These are phyloP conservation scores for Taurulus bubalis DNA, from an alignment of 2,113 vertebrate genomes.

Conservation along the genomic window DNA sequence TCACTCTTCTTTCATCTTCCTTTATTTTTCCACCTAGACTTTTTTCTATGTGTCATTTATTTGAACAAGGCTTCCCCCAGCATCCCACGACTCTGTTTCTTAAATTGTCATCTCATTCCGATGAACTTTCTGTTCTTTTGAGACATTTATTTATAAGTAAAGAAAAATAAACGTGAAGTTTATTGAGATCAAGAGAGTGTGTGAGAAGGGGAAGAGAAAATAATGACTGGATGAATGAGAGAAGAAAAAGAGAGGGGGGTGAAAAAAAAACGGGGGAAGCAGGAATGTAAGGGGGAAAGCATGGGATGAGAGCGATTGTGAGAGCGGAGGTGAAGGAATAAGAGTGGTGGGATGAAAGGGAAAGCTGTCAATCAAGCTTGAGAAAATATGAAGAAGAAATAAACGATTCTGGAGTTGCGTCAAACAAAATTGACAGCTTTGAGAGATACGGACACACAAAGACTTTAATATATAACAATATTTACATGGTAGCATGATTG, in stretches of 20 bases:
- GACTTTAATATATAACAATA: conserved; percentile 42
- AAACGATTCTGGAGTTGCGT: conserved; percentile 69
- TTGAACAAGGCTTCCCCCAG: conserved; percentile 42
- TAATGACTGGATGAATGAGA: conserved; percentile 39
- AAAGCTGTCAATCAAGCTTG: conserved; percentile 72
- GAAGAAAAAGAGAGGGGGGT: conserved; percentile 2
- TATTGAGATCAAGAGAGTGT: conserved; percentile 59
- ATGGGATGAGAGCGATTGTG: conserved; percentile 65
- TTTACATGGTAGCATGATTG: conserved; percentile 34
- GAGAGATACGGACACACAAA: conserved; percentile 35
- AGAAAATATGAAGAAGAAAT: conserved; percentile 78
- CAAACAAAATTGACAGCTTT: conserved; percentile 52
- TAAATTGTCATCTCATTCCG: conserved; percentile 60
- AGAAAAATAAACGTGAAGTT: conserved; percentile 72
- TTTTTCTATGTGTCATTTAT: conserved; percentile 52
- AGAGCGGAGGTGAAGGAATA: conserved; percentile 70
- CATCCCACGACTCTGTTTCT: conserved; percentile 63
- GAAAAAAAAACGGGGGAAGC: conserved; percentile 48
- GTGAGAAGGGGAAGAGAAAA: conserved; percentile 12
- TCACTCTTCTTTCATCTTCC: conserved; percentile 8
- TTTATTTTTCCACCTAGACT: conserved; percentile 22
- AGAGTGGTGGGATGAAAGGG: conserved; percentile 54
- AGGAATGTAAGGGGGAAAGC: conserved; percentile 67
- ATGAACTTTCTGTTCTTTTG: conserved; percentile 52
- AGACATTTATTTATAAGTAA: conserved; percentile 75